Conservation (phyloP, 2,888 invertebrate species). For the Lasioglossum lativentre region DNA sequence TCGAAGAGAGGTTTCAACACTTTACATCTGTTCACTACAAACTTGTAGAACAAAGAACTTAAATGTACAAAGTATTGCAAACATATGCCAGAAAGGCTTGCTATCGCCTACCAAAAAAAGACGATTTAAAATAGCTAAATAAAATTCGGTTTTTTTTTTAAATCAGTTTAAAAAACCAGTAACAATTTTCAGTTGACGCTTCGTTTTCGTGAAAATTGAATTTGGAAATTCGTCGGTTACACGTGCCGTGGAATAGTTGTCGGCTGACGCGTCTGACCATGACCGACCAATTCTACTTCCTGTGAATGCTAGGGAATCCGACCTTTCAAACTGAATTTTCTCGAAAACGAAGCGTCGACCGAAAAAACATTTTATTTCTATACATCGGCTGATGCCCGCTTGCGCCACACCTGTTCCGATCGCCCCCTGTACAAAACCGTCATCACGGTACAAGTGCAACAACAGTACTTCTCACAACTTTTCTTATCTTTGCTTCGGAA, state of each 20-base stretch:
- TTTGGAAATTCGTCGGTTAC: background rate
- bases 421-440: background rate
- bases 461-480: background rate
- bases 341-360: background rate
- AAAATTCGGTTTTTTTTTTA: too few species aligned
- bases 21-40: too few species aligned
- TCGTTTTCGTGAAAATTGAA: background rate
- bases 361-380: background rate
- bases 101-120: too few species aligned
- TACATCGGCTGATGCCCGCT: too few species aligned
- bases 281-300: background rate
- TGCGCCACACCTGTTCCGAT: background rate
- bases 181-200: background rate
- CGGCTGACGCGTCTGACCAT: background rate
- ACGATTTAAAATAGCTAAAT: too few species aligned
- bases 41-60: too few species aligned
- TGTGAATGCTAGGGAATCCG: background rate
- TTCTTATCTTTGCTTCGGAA: background rate
- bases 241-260: background rate
- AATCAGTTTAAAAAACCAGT: background rate
- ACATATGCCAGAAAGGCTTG: too few species aligned
- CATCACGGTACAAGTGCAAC: background rate
- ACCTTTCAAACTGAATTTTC: background rate
- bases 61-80: too few species aligned
- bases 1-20: too few species aligned